These are phyloP conservation scores for Dipodomys ordii DNA, from an alignment of 2,113 vertebrate species.

Conservation along the genomic window DNA sequence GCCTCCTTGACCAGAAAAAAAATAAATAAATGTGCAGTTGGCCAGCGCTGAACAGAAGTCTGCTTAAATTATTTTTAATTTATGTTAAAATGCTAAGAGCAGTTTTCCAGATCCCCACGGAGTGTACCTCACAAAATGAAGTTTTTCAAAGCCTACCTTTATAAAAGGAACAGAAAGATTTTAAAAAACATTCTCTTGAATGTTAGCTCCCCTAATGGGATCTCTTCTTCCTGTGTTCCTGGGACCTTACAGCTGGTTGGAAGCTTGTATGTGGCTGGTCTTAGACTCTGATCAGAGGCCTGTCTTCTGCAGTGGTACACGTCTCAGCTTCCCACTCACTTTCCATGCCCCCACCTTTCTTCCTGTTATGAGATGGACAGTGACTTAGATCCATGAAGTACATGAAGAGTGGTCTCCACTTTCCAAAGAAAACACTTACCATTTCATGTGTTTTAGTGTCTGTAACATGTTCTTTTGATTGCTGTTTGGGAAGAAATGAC, in stretches of 20 bases:
- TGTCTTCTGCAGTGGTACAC: not conserved
- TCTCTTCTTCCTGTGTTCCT: slow-evolving; percentile 35
- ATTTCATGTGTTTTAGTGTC: not conserved
- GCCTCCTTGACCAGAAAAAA: slow-evolving; percentile 70
- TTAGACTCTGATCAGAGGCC: not conserved
- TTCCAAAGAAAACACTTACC: not conserved
- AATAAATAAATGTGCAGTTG: slow-evolving; percentile 75
- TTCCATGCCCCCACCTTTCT: not conserved
- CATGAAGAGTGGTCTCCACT: not conserved
- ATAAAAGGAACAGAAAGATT: slow-evolving; percentile 64
- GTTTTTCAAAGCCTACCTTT: slow-evolving; percentile 70
- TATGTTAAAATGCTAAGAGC: slow-evolving; percentile 79
- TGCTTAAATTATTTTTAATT: slow-evolving; percentile 81
- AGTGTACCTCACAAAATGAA: slow-evolving; percentile 63
- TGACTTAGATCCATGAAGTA: not conserved
- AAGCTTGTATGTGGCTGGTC: not conserved
- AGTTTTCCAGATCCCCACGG: slow-evolving; percentile 67
- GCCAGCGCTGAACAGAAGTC: slow-evolving; percentile 69
- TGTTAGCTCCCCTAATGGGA: slow-evolving; percentile 41
- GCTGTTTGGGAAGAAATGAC: slow-evolving; percentile 20
- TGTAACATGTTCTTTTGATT: slow-evolving; percentile 12
- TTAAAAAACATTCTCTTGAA: slow-evolving; percentile 64
- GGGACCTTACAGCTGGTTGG: not conserved
- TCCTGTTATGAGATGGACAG: not conserved
- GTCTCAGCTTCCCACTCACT: not conserved